Evolutionary conservation across 2,113 vertebrate genomes (phyloP), one percentile per base, ranked within the genome.

Genomic region (Seriola rivoliana): DNA sequence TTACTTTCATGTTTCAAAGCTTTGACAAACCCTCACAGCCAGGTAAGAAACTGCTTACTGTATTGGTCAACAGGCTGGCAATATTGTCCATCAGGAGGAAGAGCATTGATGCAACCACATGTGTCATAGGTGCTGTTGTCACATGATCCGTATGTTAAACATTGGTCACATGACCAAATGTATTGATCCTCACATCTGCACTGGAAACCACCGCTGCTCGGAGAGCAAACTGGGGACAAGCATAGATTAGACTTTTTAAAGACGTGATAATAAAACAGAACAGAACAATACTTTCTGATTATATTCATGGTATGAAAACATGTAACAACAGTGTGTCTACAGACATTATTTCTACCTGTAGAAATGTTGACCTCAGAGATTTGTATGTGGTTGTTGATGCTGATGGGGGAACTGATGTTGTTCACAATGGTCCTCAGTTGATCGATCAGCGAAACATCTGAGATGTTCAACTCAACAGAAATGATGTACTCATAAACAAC

Each of bases 101-200:
- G 34, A 21, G 16, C 32, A 7, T 52, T 34, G 64, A 93, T 85
- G 50, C 91, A 93, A 58, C 87, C 85, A 72, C 91, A 93, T 32
- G 87, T 80, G 19, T 75, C 50, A 58, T 59, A 32, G 38, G 58
- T 80, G 66, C 84, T 58, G 19, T 12, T 46, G 66, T 91, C 91
- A 88, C 92, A 93, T 25, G 67, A 34, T 19, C 78, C 79, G 9
- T 82, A 64, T 6, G 0, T 9, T 0, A 64, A 40, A 82, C 91
- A 93, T 64, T 77, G 64, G 68, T 86, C 76, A 91, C 72, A 89
- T 66, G 89, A 16, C 88, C 87, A 92, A 2, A 29, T 82, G 25
- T 88, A 88, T 42, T 75, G 16, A 17, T 90, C 55, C 67, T 91
- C 91, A 89, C 91, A 93, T 38, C 12, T 67, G 79, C 90, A 92